Conservation (phyloP, 2,888 invertebrate genomes). For the Oeneis ivallda region DNA sequence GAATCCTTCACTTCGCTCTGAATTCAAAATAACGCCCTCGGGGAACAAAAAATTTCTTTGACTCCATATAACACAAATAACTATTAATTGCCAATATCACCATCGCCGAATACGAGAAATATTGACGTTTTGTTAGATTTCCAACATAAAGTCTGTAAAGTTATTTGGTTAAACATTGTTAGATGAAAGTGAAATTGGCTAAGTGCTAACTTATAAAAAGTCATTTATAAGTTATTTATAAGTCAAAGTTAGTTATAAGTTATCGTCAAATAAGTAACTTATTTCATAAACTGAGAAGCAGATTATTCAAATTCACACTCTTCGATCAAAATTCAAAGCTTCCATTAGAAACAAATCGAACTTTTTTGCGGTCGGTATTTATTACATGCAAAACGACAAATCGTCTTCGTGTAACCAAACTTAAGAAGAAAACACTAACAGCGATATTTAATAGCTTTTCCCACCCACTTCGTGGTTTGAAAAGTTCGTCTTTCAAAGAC, state of each 20-base stretch:
- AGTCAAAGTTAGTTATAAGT: background rate
- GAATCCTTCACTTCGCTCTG: too few relatives aligned
- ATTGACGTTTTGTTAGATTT: too few relatives aligned
- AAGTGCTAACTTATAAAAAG: too few relatives aligned
- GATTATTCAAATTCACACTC: slow-evolving; percentile 1
- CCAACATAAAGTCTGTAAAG: too few relatives aligned
- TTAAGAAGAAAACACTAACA: background rate
- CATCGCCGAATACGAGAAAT: too few relatives aligned
- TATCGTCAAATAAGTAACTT: background rate
- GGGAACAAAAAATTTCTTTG: too few relatives aligned
- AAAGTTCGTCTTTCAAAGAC: background rate
- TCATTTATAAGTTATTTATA: too few relatives aligned
- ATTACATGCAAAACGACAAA: slow-evolving; percentile 12
- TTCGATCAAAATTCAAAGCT: background rate
- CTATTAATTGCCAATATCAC: too few relatives aligned
- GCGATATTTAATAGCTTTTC: slow-evolving; percentile 12
- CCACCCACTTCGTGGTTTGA: background rate
- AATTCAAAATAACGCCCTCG: too few relatives aligned
- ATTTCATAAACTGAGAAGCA: background rate
- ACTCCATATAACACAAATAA: too few relatives aligned
- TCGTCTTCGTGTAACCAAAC: background rate
- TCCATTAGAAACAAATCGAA: background rate
- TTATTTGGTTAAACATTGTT: too few relatives aligned
- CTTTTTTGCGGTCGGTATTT: slow-evolving; percentile 9
- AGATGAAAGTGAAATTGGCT: too few relatives aligned